Percentiles rank a stretch among this genome's conserved stretches.
Evolutionary conservation across 2,797 vertebrate genomes (phyloP).

Genomic region (Mormyrus proboscirostris): DNA sequence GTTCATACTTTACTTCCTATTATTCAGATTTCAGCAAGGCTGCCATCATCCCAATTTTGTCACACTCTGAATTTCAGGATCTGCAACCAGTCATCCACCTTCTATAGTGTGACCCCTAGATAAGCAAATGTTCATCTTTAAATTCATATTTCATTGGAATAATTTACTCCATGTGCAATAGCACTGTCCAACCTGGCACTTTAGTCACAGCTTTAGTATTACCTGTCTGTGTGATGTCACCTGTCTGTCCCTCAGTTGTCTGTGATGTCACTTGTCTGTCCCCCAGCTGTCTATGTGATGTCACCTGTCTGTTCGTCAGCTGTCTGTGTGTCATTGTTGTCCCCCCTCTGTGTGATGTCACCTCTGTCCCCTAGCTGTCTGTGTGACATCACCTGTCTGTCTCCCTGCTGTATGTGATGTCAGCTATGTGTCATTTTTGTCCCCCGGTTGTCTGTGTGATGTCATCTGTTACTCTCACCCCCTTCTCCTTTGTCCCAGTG

Average conservation of each 20-base stretch:
- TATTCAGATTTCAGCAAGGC: background rate
- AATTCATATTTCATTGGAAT: background rate
- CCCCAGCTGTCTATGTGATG: slow-evolving; percentile 42
- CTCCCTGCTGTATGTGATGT: slow-evolving; percentile 34
- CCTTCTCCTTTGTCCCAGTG: slow-evolving; percentile 45
- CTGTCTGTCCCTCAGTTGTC: slow-evolving; percentile 32
- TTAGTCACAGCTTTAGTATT: slow-evolving; percentile 37
- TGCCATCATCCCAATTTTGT: background rate
- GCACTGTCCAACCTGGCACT: background rate
- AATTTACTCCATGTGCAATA: background rate
- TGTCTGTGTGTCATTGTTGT: slow-evolving; percentile 9
- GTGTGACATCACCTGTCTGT: background rate
- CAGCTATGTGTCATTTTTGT: slow-evolving; percentile 28
- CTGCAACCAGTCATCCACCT: slow-evolving; percentile 9
- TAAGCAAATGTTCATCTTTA: background rate
- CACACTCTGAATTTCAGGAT: slow-evolving; percentile 27
- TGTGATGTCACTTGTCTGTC: slow-evolving; percentile 10
- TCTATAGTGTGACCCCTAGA: background rate
- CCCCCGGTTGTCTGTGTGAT: slow-evolving; percentile 23
- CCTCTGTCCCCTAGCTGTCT: slow-evolving; percentile 40
- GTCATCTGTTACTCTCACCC: slow-evolving; percentile 15
- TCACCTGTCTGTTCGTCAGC: slow-evolving; percentile 18
- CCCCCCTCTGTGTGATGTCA: slow-evolving; percentile 36
- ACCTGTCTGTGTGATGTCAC: slow-evolving; percentile 43
- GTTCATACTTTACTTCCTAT: background rate